Evolutionary conservation across 2,888 invertebrate species (phyloP), one percentile per base, ranked within the genome.

Genomic region (Tachystola acroxantha): DNA sequence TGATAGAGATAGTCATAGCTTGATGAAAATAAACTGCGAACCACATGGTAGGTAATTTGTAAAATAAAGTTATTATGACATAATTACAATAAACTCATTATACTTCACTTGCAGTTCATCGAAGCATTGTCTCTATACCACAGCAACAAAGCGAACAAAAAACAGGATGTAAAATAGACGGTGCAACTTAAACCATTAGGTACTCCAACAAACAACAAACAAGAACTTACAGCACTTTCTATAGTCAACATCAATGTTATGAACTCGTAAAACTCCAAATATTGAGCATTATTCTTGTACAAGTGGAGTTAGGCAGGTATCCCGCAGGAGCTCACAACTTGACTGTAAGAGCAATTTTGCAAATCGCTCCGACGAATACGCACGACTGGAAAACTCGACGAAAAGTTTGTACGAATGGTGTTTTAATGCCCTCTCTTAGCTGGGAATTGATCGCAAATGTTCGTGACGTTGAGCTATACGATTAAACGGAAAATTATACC

Each of bases 291-390:
- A 59, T 62, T 64, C 61, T 57, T 56, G 42, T 35, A 57, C 55
- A 61, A 62, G 60, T 50, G 38, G 48, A 66, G 53, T 56, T 53
- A 39, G 37, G 50, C 57, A 62, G 64, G 62, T 61, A 70, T 49
- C 46, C 60, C 55, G 37, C 53, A 56, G 55, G 48, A 64, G 58
- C 60, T 64, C 38, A 37, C 46, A 64, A 62, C 53, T 67, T 52
- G 43, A 42, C 48, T 50, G 37, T 57, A 59, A 63, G 64, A 69
- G 66, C 63, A 71, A 74, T 74, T 77, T 71, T 51, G 58, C 58
- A 62, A 75, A 70, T 66, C 69, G 69, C 64, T 68, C 57, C 57
- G 11, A 27, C 27, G 27, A 70, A 65, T 73, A 70, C 68, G 67
- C 60, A 74, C 56, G 46, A 57, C 49, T 65, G 53, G 50, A 52